Evolutionary conservation across 30 jellyfish, hydroid and myxozoan genomes (phyloP).

Genomic region (Phacellophora camtschatica): DNA sequence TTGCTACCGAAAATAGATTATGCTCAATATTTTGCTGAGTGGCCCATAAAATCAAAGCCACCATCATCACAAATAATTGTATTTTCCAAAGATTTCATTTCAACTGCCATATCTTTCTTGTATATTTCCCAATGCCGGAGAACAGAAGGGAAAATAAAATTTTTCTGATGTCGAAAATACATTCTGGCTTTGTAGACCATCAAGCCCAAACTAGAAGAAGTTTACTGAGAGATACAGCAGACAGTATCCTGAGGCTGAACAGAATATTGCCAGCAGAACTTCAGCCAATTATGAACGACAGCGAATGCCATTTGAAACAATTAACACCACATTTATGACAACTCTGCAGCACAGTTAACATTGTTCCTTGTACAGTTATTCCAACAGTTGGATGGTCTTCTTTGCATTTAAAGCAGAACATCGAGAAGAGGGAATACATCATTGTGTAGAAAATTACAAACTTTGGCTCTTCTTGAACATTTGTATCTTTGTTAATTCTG

Average conservation of each 20-base stretch:
- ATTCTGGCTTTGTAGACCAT: neutral
- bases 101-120: neutral
- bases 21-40: slow-evolving; percentile 23
- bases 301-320: slow-evolving; percentile 16
- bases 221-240: slow-evolving; percentile 19
- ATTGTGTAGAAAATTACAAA: neutral
- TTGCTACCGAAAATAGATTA: neutral
- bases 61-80: slow-evolving; percentile 23
- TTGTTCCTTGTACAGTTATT: neutral
- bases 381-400: neutral
- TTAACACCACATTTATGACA: neutral
- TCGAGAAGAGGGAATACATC: neutral
- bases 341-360: slow-evolving; percentile 27
- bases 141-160: neutral
- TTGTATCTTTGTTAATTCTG: no score
- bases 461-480: slow-evolving; percentile 14
- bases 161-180: slow-evolving; percentile 21
- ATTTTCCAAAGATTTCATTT: neutral
- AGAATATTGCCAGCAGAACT: slow-evolving; percentile 9
- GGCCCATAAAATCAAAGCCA: slow-evolving; percentile 50
- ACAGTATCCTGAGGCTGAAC: neutral
- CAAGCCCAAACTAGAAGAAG: slow-evolving; percentile 4
- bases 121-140: slow-evolving; percentile 3
- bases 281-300: neutral
- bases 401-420: slow-evolving; percentile 2